phyloP scores from a whole-genome alignment of 1,140 invertebrate species.

The Heliothis subflexa region DNA sequence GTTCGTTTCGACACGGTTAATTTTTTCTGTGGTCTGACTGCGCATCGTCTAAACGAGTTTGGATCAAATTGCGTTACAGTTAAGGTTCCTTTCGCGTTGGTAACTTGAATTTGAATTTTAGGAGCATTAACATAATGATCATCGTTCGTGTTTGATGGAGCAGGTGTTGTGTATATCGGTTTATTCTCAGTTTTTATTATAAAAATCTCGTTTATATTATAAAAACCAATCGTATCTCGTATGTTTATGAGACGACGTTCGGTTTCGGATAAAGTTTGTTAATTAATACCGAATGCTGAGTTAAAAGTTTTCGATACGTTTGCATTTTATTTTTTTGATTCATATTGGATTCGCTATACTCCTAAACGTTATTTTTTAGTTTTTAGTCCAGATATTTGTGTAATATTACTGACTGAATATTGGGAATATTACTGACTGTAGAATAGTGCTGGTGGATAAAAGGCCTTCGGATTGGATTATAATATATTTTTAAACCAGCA shows the following conservation, averaged over 20 bases:
- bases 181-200: conserved; percentile 84
- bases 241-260: conserved; percentile 73
- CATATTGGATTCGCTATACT: not conserved
- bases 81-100: conserved; percentile 72
- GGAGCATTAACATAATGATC: conserved; percentile 83
- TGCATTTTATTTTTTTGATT: conserved; percentile 2
- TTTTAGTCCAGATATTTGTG: not conserved
- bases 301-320: conserved; percentile 42
- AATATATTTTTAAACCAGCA: conserved; percentile 11
- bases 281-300: conserved; percentile 60
- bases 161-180: conserved; percentile 83
- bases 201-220: conserved; percentile 79
- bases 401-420: too few relatives aligned
- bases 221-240: conserved; percentile 67
- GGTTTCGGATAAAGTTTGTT: conserved; percentile 58
- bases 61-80: conserved; percentile 56
- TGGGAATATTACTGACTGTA: not conserved
- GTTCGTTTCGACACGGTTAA: conserved; percentile 73
- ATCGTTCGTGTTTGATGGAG: conserved; percentile 78
- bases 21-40: conserved; percentile 63
- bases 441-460: conserved; percentile 14
- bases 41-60: conserved; percentile 60
- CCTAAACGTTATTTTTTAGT: not conserved
- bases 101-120: conserved; percentile 62
- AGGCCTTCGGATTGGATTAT: not conserved